A percentile compares a stretch with the other conserved stretches of the same genome.
Conservation (phyloP, 2,797 vertebrate species). For the Myiotriccus ornatus region DNA sequence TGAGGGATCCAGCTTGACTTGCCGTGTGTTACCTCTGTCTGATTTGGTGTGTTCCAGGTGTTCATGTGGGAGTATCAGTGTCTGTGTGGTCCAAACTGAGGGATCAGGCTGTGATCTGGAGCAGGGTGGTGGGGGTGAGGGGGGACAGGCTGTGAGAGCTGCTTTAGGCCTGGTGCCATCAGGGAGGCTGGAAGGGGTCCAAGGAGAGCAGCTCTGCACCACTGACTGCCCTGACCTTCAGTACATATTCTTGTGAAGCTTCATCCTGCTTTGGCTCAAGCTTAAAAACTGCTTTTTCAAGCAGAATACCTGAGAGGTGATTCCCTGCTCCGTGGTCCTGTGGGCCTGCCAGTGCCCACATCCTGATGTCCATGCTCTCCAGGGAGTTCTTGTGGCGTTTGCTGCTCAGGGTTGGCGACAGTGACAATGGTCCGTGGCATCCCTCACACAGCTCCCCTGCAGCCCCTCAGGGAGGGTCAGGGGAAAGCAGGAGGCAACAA, state of each 20-base stretch:
- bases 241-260: background rate
- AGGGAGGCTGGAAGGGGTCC: background rate
- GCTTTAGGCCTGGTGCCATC: fast-evolving
- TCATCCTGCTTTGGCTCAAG: background rate
- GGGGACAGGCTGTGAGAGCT: background rate
- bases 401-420: background rate
- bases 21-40: fast-evolving
- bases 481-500: background rate
- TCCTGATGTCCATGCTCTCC: fast-evolving
- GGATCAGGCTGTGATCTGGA: background rate
- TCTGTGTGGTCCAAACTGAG: background rate
- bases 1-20: fast-evolving
- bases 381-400: fast-evolving
- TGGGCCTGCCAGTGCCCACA: background rate
- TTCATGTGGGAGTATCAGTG: fast-evolving
- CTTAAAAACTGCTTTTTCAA: background rate
- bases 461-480: background rate
- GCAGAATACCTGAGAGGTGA: background rate
- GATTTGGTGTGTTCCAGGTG: fast-evolving
- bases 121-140: background rate
- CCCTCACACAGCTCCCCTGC: fast-evolving
- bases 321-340: background rate
- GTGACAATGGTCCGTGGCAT: fast-evolving
- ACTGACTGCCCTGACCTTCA: fast-evolving
- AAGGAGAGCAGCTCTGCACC: background rate